Conservation (phyloP, 1,140 invertebrate genomes). For the Venustaconcha ellipsiformis region DNA sequence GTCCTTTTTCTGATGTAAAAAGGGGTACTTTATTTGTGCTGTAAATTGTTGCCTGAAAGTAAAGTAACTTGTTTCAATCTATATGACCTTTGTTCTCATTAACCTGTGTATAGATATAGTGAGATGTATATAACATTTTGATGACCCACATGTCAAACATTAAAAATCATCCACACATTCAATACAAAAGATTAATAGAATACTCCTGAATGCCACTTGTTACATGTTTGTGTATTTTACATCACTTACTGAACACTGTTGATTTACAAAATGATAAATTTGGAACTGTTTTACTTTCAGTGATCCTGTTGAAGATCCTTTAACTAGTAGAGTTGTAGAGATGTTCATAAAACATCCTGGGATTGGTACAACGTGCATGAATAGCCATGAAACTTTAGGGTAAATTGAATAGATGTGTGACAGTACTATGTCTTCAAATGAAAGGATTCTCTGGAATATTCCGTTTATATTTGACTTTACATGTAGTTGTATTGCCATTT, state of each 20-base stretch:
- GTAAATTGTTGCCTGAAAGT: no score
- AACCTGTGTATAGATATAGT: background rate
- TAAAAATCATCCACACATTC: no score
- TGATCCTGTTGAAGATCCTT: constrained; percentile 22
- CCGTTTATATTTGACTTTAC: no score
- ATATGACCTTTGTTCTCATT: background rate
- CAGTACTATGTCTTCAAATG: no score
- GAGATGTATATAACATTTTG: background rate
- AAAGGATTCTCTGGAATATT: no score
- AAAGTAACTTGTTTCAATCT: no score
- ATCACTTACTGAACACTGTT: no score
- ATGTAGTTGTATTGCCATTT: background rate
- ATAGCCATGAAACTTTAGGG: constrained; percentile 18
- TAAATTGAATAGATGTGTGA: constrained; percentile 3
- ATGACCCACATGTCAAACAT: no score
- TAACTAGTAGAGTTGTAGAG: constrained; percentile 27
- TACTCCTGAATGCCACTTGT: background rate
- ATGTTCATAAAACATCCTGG: constrained; percentile 40
- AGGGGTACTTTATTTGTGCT: no score
- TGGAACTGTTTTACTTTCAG: constrained; percentile 20
- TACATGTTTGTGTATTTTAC: background rate
- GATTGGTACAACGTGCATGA: constrained; percentile 57
- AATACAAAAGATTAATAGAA: no score
- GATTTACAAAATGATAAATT: no score
- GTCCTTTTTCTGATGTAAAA: no score